A percentile compares a stretch with the other conserved stretches of the same genome.
These are phyloP conservation scores for Eristalis pertinax DNA, from an alignment of 2,888 invertebrate species.

Conservation along the genomic window DNA sequence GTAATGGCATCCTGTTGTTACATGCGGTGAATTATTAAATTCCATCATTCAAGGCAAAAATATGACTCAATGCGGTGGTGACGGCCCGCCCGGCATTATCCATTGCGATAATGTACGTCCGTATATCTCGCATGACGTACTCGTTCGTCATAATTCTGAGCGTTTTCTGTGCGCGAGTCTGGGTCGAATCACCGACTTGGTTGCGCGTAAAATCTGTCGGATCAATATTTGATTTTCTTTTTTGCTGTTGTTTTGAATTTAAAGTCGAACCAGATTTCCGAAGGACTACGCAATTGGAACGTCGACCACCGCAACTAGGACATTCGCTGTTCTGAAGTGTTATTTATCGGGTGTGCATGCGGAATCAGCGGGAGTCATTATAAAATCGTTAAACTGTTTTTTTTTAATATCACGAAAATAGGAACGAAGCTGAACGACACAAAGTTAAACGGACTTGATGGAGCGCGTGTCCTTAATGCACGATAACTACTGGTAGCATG, in stretches of 20 bases:
- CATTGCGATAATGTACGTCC: slow-evolving; percentile 26
- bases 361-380: slow-evolving; percentile 8
- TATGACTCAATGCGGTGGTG: slow-evolving; percentile 3
- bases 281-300: not conserved
- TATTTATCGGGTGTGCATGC: not conserved
- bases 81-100: not conserved
- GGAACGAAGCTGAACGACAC: not conserved
- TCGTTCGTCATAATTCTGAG: slow-evolving; percentile 24
- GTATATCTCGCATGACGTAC: slow-evolving; percentile 38
- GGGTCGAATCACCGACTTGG: slow-evolving; percentile 22
- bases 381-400: slow-evolving; percentile 20
- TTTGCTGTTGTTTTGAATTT: not conserved
- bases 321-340: not conserved
- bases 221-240: not conserved
- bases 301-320: not conserved
- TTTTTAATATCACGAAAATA: slow-evolving; percentile 9
- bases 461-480: not conserved
- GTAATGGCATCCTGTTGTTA: slow-evolving; percentile 40
- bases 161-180: not conserved
- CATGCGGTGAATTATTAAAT: slow-evolving; percentile 54
- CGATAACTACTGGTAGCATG: not conserved
- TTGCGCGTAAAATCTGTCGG: slow-evolving; percentile 10
- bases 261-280: not conserved
- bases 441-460: not conserved
- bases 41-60: slow-evolving; percentile 42